Evolutionary conservation across 2,113 vertebrate species (phyloP), one percentile per base, ranked within the genome.

Genomic region (Trogon melanurus): DNA sequence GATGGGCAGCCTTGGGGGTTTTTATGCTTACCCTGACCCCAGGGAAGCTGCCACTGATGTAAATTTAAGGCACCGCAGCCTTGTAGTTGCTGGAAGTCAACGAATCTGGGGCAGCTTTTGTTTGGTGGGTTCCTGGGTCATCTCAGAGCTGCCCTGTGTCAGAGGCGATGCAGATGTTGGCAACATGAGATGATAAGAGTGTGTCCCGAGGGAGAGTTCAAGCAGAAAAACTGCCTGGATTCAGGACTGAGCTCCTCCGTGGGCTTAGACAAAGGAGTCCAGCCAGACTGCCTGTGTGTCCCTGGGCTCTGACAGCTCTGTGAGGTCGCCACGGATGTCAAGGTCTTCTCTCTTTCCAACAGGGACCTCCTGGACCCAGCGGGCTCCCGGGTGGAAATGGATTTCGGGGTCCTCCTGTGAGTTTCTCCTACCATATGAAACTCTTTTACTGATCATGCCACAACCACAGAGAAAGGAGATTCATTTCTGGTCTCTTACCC

Each of bases 301-400:
- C 27, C 29, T 26, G 45, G 57, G 38, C 4, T 80, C 45, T 75
- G 91, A 53, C 65, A 86, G 48, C 48, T 56, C 1, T 1, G 27
- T 4, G 2, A 10, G 74, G 47, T 66, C 5, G 1, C 32, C 48
- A 2, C 3, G 51, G 45, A 2, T 53, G 21, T 62, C 11, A 60
- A 74, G 57, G 6, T 73, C 50, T 71, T 56, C 19, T 70, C 56
- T 91, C 85, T 97, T 21, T 89, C 47, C 97, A 36, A 90, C 91
- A 99, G 99, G 99, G 99, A 19, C 98, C 99, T 75, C 97, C 99
- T 58, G 99, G 99, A 97, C 98, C 98, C 89, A 99, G 99, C 16
- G 99, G 99, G 22, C 94, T 98, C 65, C 98, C 98, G 38, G 99
- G 99, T 14, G 99, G 98, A 88, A 94, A 96, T 0, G 99, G 99